These are phyloP conservation scores for Genyomyrus donnyi DNA, from an alignment of 2,113 vertebrate species.

Conservation along the genomic window DNA sequence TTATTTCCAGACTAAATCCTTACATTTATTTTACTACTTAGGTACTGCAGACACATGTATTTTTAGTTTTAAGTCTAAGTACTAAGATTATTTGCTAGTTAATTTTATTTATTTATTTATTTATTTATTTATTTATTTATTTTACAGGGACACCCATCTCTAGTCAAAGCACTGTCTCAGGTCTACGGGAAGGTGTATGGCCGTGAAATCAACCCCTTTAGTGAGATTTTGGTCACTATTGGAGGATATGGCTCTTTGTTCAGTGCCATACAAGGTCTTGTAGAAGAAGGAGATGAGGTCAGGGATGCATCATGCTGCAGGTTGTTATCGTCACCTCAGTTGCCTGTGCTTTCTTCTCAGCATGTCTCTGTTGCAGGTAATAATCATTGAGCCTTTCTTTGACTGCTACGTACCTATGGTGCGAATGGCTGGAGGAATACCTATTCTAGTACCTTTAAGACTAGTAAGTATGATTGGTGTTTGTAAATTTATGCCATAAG, in stretches of 20 bases:
- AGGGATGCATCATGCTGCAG: conserved; percentile 18
- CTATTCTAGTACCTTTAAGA: conserved; percentile 78
- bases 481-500: background rate
- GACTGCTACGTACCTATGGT: conserved; percentile 93
- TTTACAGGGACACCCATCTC: conserved; percentile 75
- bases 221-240: conserved; percentile 84
- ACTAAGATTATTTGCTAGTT: too few relatives aligned
- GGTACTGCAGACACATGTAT: background rate
- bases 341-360: background rate
- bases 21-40: background rate
- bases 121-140: background rate
- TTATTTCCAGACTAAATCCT: background rate
- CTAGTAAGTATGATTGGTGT: conserved; percentile 64
- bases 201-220: conserved; percentile 71
- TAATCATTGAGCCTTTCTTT: conserved; percentile 91
- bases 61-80: background rate
- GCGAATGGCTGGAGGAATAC: conserved; percentile 82
- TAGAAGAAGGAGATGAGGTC: conserved; percentile 89
- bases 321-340: background rate
- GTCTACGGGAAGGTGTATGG: conserved; percentile 75
- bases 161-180: conserved; percentile 83
- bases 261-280: conserved; percentile 75
- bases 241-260: conserved; percentile 91
- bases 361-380: conserved; percentile 63
- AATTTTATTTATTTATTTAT: background rate